phyloP scores from a whole-genome alignment of 2,797 vertebrate species.

The Sitta carolinensis region DNA sequence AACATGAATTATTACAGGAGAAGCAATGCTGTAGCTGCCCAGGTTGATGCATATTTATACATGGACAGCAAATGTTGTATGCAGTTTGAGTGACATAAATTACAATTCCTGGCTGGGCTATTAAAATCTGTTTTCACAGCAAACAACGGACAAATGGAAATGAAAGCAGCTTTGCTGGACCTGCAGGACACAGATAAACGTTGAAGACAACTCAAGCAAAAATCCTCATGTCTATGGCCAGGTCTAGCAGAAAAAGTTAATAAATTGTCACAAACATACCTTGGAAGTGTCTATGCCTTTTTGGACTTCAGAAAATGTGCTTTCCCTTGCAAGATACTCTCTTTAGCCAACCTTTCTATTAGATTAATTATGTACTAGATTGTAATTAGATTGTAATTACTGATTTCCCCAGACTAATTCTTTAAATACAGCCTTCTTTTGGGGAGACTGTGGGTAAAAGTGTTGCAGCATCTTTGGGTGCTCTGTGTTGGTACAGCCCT shows the following conservation, averaged over 20 bases:
- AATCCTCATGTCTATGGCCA: neutral
- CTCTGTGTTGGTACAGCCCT: neutral
- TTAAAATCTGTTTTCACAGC: constrained; percentile 16
- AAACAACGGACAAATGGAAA: neutral
- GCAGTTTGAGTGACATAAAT: neutral
- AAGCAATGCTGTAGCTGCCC: neutral
- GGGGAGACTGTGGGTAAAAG: neutral
- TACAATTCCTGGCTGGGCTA: neutral
- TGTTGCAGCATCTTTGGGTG: neutral
- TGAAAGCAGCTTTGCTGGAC: neutral
- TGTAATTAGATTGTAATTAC: neutral
- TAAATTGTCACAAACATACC: neutral
- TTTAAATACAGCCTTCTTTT: neutral
- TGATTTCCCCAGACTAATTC: neutral
- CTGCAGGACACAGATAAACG: neutral
- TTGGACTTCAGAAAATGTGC: neutral
- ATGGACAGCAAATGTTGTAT: neutral
- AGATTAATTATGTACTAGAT: neutral
- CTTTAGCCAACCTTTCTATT: neutral
- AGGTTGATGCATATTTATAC: neutral
- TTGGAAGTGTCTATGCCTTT: neutral
- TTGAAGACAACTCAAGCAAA: neutral
- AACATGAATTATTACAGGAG: neutral
- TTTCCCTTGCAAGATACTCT: neutral
- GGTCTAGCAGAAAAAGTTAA: neutral